These are phyloP conservation scores for Stylophora pistillata DNA, from an alignment of 64 coral and sea anemone genomes.

Conservation along the genomic window DNA sequence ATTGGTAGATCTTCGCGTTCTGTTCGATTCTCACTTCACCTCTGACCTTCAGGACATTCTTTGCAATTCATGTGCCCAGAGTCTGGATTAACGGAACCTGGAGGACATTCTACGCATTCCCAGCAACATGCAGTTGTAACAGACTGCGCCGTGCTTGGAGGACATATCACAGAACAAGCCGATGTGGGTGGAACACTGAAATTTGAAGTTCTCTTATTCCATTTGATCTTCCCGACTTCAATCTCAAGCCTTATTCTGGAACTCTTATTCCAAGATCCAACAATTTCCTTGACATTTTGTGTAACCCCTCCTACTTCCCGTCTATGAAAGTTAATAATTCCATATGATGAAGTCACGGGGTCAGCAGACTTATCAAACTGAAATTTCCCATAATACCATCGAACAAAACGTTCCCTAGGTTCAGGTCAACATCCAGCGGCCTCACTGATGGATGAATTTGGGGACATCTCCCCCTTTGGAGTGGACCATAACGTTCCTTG, in stretches of 20 bases:
- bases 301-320: not conserved
- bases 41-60: constrained; percentile 39
- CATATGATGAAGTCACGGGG: constrained; percentile 62
- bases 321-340: constrained; percentile 61
- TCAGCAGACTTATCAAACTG: constrained; percentile 60
- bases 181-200: constrained; percentile 2
- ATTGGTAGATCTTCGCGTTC: constrained; percentile 41
- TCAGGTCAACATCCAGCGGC: constrained; percentile 34
- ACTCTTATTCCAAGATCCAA: constrained; percentile 61
- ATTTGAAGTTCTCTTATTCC: constrained; percentile 1
- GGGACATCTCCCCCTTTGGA: not conserved
- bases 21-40: constrained; percentile 24
- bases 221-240: not conserved
- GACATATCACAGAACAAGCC: constrained; percentile 32
- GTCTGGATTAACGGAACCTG: constrained; percentile 17
- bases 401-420: constrained; percentile 61
- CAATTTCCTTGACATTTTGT: constrained; percentile 6
- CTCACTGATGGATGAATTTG: not conserved
- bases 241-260: constrained; percentile 6
- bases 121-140: constrained; percentile 56
- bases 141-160: constrained; percentile 32
- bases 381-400: constrained; percentile 54
- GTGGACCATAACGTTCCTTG: not conserved
- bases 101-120: constrained; percentile 41
- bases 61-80: constrained; percentile 23